These are phyloP conservation scores for Campoletis raptor DNA, from an alignment of 2,888 invertebrate genomes.

Conservation along the genomic window DNA sequence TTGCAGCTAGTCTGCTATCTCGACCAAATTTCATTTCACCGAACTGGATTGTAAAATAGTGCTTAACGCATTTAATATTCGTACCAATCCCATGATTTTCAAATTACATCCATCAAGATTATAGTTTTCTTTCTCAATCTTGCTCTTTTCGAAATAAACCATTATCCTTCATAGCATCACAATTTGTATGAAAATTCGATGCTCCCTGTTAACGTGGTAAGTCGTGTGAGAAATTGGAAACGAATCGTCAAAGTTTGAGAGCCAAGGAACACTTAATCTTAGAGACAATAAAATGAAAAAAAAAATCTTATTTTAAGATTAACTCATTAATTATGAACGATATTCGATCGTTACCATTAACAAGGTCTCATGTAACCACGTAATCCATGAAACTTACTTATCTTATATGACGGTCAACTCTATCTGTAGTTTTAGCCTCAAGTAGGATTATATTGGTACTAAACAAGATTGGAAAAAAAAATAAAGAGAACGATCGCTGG, in stretches of 20 bases:
- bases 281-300: too few relatives aligned
- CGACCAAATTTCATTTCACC: not conserved
- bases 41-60: not conserved
- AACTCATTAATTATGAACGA: not conserved
- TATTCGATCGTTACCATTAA: not conserved
- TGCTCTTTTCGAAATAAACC: not conserved
- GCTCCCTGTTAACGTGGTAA: not conserved
- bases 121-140: not conserved
- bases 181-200: not conserved
- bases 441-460: constrained; percentile 32
- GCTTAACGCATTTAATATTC: not conserved
- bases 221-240: too few relatives aligned
- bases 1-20: not conserved
- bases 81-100: not conserved
- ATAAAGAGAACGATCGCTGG: not conserved
- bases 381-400: not conserved
- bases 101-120: not conserved
- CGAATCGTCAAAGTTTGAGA: too few relatives aligned
- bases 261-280: too few relatives aligned
- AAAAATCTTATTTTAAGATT: not conserved
- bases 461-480: not conserved
- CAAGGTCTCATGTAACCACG: not conserved
- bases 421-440: not conserved
- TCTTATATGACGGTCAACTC: not conserved
- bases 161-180: not conserved